Conservation (phyloP, 1,140 invertebrate genomes). For the Whitmania pigra region DNA sequence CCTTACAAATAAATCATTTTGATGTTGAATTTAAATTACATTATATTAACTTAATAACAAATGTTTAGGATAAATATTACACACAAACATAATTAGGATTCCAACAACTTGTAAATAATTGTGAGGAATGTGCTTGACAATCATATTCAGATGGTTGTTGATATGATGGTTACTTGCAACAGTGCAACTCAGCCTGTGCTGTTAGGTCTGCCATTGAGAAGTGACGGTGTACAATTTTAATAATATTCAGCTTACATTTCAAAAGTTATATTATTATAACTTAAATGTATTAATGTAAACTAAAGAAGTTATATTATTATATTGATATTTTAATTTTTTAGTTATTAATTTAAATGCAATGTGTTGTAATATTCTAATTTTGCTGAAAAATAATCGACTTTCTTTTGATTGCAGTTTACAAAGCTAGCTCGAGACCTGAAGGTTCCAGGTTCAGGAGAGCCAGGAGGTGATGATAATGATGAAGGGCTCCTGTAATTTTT, state of each 20-base stretch:
- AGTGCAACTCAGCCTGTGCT: too few relatives aligned
- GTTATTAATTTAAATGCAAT: background rate
- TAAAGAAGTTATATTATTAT: too few relatives aligned
- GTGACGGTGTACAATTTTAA: too few relatives aligned
- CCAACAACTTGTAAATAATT: too few relatives aligned
- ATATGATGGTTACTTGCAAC: background rate
- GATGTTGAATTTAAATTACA: background rate
- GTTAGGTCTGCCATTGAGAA: background rate
- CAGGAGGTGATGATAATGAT: too few relatives aligned
- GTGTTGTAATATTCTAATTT: too few relatives aligned
- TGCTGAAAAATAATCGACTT: background rate
- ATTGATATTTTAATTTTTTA: too few relatives aligned
- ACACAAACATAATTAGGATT: too few relatives aligned
- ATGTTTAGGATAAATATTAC: background rate
- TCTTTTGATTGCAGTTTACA: slow-evolving; percentile 50
- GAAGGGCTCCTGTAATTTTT: too few relatives aligned
- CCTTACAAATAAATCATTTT: background rate
- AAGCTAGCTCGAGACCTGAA: slow-evolving; percentile 59
- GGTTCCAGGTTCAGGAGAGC: slow-evolving; percentile 26
- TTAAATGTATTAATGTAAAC: too few relatives aligned
- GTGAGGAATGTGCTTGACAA: background rate
- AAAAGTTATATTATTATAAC: background rate
- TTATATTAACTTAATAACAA: background rate
- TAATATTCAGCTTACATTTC: too few relatives aligned
- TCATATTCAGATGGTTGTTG: background rate